Evolutionary conservation across 2,888 invertebrate genomes (phyloP).

Genomic region (Drosophila trichaetosa): DNA sequence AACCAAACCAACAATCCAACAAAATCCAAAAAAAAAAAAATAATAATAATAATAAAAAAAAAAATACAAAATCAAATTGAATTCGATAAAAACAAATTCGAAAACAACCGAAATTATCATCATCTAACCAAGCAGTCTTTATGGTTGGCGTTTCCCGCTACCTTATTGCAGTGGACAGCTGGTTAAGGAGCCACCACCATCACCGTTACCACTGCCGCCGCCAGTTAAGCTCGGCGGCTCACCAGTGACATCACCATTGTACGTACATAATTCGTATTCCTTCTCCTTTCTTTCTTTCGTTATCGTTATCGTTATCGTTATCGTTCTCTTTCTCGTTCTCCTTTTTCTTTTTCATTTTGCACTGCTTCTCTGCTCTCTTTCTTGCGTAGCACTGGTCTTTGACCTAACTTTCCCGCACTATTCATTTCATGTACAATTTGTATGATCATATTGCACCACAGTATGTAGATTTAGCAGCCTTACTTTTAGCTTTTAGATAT

Average conservation of each 20-base stretch:
- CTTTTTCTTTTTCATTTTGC: slow-evolving; percentile 5
- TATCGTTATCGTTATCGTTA: no score
- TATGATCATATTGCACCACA: slow-evolving; percentile 8
- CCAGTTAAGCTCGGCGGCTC: slow-evolving; percentile 91
- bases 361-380: slow-evolving; percentile 1
- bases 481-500: slow-evolving; percentile 25
- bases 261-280: slow-evolving; percentile 83
- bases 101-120: slow-evolving; percentile 60
- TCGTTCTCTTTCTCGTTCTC: no score
- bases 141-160: slow-evolving; percentile 98
- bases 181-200: slow-evolving; percentile 90
- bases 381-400: neutral
- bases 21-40: slow-evolving; percentile 24
- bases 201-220: slow-evolving; percentile 91
- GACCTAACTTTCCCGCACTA: slow-evolving; percentile 23
- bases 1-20: slow-evolving; percentile 28
- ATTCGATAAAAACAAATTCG: slow-evolving; percentile 22
- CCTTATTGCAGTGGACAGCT: slow-evolving; percentile 95
- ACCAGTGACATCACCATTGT: slow-evolving; percentile 89
- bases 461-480: slow-evolving; percentile 16
- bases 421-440: slow-evolving; percentile 24
- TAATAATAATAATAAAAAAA: slow-evolving; percentile 11
- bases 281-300: slow-evolving; percentile 1
- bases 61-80: slow-evolving; percentile 22
- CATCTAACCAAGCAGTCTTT: slow-evolving; percentile 90